Conservation (phyloP, 2,888 invertebrate species). For the Mystacides longicornis region DNA sequence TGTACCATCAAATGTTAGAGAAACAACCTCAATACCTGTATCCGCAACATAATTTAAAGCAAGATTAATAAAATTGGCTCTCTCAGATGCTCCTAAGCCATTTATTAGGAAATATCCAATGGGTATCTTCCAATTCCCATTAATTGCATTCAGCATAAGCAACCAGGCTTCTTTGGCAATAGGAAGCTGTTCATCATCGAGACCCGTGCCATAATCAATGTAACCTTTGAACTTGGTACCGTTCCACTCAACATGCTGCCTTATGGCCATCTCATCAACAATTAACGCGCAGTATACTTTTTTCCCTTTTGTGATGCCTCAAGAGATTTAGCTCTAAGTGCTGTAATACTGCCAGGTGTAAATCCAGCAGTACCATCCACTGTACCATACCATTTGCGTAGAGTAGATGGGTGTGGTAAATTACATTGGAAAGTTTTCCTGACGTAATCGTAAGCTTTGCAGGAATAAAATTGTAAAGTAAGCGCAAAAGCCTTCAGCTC, state of each 20-base stretch:
- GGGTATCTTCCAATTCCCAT: slow-evolving; percentile 2
- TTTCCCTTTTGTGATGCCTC: background rate
- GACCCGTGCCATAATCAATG: background rate
- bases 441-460: background rate
- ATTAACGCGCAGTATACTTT: background rate
- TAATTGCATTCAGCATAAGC: background rate
- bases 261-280: background rate
- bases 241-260: slow-evolving; percentile 1
- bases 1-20: slow-evolving; percentile 1
- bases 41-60: background rate
- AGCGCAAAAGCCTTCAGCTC: background rate
- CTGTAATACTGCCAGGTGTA: background rate
- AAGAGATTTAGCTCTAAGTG: background rate
- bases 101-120: background rate
- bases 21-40: background rate
- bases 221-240: background rate
- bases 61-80: background rate
- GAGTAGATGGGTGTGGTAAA: background rate
- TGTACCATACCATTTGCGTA: background rate
- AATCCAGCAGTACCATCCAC: background rate
- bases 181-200: background rate
- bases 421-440: background rate
- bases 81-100: background rate
- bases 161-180: slow-evolving; percentile 3
- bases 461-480: background rate